Evolutionary conservation across 1,140 invertebrate species (phyloP).

Genomic region (Psilanteris sp.): DNA sequence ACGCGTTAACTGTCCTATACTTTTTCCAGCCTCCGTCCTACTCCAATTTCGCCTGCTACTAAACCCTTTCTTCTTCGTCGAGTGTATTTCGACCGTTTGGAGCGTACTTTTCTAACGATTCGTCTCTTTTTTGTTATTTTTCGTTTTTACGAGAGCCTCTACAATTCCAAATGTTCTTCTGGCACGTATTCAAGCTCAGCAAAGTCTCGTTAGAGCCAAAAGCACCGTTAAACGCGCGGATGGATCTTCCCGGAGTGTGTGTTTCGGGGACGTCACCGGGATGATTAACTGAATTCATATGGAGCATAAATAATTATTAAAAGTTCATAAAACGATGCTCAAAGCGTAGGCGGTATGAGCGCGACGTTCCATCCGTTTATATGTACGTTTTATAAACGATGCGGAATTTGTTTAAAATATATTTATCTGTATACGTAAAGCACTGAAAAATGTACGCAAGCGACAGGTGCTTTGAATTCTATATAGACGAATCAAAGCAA

Average conservation of each 20-base stretch:
- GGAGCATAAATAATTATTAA: too few relatives aligned
- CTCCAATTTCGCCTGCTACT: slow-evolving; percentile 18
- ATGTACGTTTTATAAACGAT: too few relatives aligned
- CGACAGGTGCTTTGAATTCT: too few relatives aligned
- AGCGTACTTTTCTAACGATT: slow-evolving; percentile 36
- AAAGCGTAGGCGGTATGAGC: too few relatives aligned
- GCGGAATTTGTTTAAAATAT: too few relatives aligned
- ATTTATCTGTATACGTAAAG: too few relatives aligned
- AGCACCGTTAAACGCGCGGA: slow-evolving; percentile 56
- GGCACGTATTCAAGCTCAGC: slow-evolving; percentile 69
- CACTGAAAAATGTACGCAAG: too few relatives aligned
- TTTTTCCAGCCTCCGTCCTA: slow-evolving; percentile 9
- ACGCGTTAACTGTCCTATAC: slow-evolving; percentile 30
- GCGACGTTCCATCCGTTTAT: too few relatives aligned
- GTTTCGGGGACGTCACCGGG: too few relatives aligned
- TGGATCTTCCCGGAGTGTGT: slow-evolving; percentile 30
- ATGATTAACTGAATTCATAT: too few relatives aligned
- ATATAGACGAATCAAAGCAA: too few relatives aligned
- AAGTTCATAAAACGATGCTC: too few relatives aligned
- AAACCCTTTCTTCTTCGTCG: slow-evolving; percentile 9
- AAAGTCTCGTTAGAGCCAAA: slow-evolving; percentile 66
- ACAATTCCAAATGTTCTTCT: slow-evolving; percentile 62
- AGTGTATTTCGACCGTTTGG: slow-evolving; percentile 26
- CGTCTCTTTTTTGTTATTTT: slow-evolving; percentile 32
- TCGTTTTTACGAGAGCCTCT: slow-evolving; percentile 24